Conservation (phyloP, 2,888 invertebrate species). For the Apantesis nais region DNA sequence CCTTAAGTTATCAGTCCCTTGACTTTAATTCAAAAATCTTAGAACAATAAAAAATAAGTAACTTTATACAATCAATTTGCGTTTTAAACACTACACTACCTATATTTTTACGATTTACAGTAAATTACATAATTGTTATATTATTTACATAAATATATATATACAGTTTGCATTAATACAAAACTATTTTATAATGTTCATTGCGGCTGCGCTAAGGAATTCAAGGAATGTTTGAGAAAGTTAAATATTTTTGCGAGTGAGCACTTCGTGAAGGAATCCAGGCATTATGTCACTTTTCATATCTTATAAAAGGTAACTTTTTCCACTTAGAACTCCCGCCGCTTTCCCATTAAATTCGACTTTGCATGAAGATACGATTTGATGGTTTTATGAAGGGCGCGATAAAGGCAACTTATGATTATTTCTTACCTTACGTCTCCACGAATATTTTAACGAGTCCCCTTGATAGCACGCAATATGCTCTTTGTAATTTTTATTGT, state of each 20-base stretch:
- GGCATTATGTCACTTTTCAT: constrained; percentile 19
- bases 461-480: constrained; percentile 37
- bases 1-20: not conserved
- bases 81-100: not conserved
- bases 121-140: not conserved
- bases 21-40: not conserved
- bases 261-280: constrained; percentile 9
- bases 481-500: constrained; percentile 21
- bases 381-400: constrained; percentile 45
- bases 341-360: constrained; percentile 48
- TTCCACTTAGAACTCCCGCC: constrained; percentile 20
- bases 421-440: constrained; percentile 47
- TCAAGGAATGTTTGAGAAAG: not conserved
- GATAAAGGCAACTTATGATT: constrained; percentile 47
- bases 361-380: constrained; percentile 44
- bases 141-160: not conserved
- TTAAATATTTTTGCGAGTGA: constrained; percentile 11
- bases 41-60: not conserved
- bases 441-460: constrained; percentile 30
- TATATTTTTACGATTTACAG: not conserved
- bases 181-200: not conserved
- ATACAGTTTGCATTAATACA: not conserved
- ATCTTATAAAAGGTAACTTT: constrained; percentile 27
- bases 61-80: not conserved
- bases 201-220: not conserved